These are phyloP conservation scores for Paedocypris sp. DNA, from an alignment of 2,113 vertebrate genomes.

Conservation along the genomic window DNA sequence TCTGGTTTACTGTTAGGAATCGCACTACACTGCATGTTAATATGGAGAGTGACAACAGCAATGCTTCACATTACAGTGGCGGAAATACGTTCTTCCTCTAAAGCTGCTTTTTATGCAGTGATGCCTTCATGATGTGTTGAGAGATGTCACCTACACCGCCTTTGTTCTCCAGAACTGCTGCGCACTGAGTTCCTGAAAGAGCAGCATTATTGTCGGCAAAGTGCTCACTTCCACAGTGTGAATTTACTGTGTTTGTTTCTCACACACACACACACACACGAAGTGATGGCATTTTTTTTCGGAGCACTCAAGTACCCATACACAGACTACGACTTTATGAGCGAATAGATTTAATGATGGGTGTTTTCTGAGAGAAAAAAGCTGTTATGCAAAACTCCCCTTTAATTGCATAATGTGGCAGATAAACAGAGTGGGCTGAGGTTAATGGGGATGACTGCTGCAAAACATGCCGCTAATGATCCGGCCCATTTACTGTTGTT, in stretches of 20 bases:
- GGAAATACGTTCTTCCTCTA: not conserved
- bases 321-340: not conserved
- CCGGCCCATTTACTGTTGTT: conserved; percentile 8
- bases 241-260: not conserved
- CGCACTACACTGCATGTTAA: not conserved
- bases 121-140: too few species aligned
- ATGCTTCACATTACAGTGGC: too few species aligned
- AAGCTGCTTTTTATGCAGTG: not conserved
- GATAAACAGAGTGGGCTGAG: conserved; percentile 5
- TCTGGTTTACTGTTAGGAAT: not conserved
- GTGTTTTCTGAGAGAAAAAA: conserved; percentile 6
- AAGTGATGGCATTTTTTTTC: conserved; percentile 19
- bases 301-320: not conserved
- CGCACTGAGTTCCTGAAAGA: not conserved
- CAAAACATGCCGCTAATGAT: conserved; percentile 12
- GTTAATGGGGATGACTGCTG: conserved; percentile 18
- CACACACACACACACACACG: too few species aligned
- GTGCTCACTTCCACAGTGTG: not conserved
- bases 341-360: conserved; percentile 8
- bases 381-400: conserved; percentile 5
- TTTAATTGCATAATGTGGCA: conserved; percentile 22
- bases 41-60: not conserved
- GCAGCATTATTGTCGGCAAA: not conserved
- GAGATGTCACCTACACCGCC: conserved; percentile 1
- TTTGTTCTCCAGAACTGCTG: not conserved